These are phyloP conservation scores for Melanostoma mellinum DNA, from an alignment of 2,888 invertebrate genomes.

Conservation along the genomic window DNA sequence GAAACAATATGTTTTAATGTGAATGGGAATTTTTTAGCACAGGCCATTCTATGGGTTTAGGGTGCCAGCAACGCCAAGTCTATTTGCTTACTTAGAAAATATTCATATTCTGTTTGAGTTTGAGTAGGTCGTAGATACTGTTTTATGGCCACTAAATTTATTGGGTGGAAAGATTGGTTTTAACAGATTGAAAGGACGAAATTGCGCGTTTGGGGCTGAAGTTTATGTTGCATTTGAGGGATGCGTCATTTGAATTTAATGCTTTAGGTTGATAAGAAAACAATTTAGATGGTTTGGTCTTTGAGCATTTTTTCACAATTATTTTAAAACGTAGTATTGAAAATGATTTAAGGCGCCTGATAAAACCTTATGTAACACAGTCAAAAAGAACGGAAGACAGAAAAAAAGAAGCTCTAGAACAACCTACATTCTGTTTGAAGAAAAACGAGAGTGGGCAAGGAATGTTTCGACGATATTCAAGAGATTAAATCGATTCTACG, in stretches of 20 bases:
- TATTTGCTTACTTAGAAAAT: constrained; percentile 15
- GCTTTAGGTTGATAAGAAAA: too few species aligned
- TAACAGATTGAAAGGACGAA: constrained; percentile 35
- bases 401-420: too few species aligned
- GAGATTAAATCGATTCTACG: too few species aligned
- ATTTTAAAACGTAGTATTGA: too few species aligned
- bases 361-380: too few species aligned
- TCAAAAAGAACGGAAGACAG: too few species aligned
- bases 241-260: background rate
- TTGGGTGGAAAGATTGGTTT: constrained; percentile 67
- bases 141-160: constrained; percentile 71
- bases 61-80: background rate
- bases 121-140: constrained; percentile 1
- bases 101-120: constrained; percentile 50
- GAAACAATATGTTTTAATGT: constrained; percentile 62
- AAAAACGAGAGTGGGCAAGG: too few species aligned
- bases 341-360: too few species aligned
- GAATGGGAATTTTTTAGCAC: constrained; percentile 21
- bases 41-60: constrained; percentile 6
- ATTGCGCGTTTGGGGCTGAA: constrained; percentile 13
- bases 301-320: too few species aligned
- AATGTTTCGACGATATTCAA: too few species aligned
- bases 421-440: too few species aligned
- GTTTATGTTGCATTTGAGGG: constrained; percentile 49
- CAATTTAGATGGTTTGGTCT: too few species aligned